Evolutionary conservation across 2,113 vertebrate species (phyloP).

Genomic region (Neoarius graeffei): DNA sequence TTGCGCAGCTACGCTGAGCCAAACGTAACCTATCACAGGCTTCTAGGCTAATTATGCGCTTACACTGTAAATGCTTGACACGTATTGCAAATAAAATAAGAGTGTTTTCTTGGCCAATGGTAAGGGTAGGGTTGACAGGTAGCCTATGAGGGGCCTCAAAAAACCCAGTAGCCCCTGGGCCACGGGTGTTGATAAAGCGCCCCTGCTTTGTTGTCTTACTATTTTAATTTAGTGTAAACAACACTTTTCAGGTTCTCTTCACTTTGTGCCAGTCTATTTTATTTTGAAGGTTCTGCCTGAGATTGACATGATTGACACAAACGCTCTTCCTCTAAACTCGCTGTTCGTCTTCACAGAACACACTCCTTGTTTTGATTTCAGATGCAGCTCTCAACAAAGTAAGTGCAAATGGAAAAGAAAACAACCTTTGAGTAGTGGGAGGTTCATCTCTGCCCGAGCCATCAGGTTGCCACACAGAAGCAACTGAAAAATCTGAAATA

Average conservation of each 20-base stretch:
- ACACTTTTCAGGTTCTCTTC: background rate
- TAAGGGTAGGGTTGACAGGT: too few relatives aligned
- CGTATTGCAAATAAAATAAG: too few relatives aligned
- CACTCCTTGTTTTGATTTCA: background rate
- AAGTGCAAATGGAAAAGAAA: conserved; percentile 36
- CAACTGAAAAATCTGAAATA: conserved; percentile 32
- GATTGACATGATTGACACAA: background rate
- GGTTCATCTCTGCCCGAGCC: conserved; percentile 41
- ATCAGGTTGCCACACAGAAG: conserved; percentile 44
- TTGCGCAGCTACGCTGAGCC: too few relatives aligned
- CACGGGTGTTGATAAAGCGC: too few relatives aligned
- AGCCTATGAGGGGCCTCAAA: too few relatives aligned
- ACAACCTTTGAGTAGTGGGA: conserved; percentile 37
- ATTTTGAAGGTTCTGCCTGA: background rate
- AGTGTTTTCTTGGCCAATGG: too few relatives aligned
- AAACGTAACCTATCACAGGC: too few relatives aligned
- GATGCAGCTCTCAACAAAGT: background rate
- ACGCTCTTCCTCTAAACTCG: too few relatives aligned
- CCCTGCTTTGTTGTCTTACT: background rate
- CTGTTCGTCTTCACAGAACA: background rate
- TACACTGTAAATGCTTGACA: too few relatives aligned
- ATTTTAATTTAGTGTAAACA: background rate
- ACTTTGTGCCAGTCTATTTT: background rate
- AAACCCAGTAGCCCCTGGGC: too few relatives aligned
- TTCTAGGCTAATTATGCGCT: too few relatives aligned